Conservation (phyloP, 1,140 invertebrate species). For the Lepidurus packardi region DNA sequence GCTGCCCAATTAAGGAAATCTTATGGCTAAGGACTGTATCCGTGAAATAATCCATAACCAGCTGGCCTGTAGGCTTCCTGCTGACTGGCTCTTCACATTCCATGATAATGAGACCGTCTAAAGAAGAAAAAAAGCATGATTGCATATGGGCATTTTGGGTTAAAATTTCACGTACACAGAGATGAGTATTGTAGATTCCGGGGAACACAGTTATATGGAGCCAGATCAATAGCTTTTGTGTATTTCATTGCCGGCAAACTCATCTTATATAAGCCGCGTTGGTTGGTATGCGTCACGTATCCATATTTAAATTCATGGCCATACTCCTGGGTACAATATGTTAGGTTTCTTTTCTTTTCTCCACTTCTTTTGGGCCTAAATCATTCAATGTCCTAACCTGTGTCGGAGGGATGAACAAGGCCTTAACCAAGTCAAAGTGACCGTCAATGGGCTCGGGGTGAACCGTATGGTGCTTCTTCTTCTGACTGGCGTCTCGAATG, state of each 20-base stretch:
- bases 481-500: slow-evolving; percentile 67
- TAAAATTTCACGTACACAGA: slow-evolving; percentile 56
- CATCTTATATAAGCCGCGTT: slow-evolving; percentile 67
- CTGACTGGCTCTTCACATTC: slow-evolving; percentile 65
- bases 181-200: slow-evolving; percentile 63
- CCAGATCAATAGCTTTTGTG: slow-evolving; percentile 65
- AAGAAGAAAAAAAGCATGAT: slow-evolving; percentile 35
- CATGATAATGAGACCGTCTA: slow-evolving; percentile 67
- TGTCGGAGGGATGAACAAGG: slow-evolving; percentile 61
- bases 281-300: slow-evolving; percentile 69
- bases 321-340: slow-evolving; percentile 50
- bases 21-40: slow-evolving; percentile 64
- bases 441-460: slow-evolving; percentile 74
- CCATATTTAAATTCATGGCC: slow-evolving; percentile 64
- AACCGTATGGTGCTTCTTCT: slow-evolving; percentile 68
- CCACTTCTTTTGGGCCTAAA: not conserved
- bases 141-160: not conserved
- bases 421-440: slow-evolving; percentile 68
- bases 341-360: not conserved
- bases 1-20: slow-evolving; percentile 57
- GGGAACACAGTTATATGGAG: slow-evolving; percentile 69
- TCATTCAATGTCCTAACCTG: slow-evolving; percentile 43
- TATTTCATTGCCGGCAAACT: slow-evolving; percentile 70
- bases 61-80: slow-evolving; percentile 57
- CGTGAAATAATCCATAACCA: slow-evolving; percentile 69